Base-by-base conservation (phyloP, 2,888 invertebrate species). In the Nemotelus pantherinus region DNA sequence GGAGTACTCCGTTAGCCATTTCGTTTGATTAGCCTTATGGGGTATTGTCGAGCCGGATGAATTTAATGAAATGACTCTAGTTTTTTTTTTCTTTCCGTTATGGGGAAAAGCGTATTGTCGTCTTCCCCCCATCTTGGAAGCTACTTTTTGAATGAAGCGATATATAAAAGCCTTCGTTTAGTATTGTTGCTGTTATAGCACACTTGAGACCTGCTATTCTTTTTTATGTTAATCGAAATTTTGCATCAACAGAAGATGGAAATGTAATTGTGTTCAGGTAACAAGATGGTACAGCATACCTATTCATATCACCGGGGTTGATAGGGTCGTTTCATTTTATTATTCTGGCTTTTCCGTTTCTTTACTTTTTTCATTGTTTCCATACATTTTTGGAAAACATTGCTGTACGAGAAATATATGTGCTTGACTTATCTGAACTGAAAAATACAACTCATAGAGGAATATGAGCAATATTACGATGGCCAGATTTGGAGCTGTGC, bases 11-110 rank as follows among this genome's bases (percentile, higher is more conserved):
- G 67, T 76, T 76, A 76, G 64, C 76, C 77, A 77, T 77, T 77
- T 77, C 67, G 58, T 68, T 77, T 77, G 77, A 77, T 77, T 77
- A 77, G 68, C 67, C 65, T 77, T 68, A 77, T 68, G 68, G 77
- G 67, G 45, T 58, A 47, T 3, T 55, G 47, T 43, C 63, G n/a
- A 74, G 74, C 63, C 47, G 60, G 74, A 74, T 74, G 45, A 74
- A 74, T 74, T 74, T 74, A 74, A 74, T 60, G 74, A 74, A 74
- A 74, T 74, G 74, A 74, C 74, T 63, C 74, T 60, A 45, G 74
- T 58, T 74, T 41, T 74, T 74, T 41, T 60, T 74, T 41, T 48
- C 10, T 2, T 58, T 45, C 44, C 41, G 25, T 25, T 25, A 25
- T 2, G 9, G 71, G 57, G 55, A 10, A 43, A 39, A 39, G 6